Evolutionary conservation across 1,140 invertebrate species (phyloP).

Genomic region (Anoplolepis gracilipes): DNA sequence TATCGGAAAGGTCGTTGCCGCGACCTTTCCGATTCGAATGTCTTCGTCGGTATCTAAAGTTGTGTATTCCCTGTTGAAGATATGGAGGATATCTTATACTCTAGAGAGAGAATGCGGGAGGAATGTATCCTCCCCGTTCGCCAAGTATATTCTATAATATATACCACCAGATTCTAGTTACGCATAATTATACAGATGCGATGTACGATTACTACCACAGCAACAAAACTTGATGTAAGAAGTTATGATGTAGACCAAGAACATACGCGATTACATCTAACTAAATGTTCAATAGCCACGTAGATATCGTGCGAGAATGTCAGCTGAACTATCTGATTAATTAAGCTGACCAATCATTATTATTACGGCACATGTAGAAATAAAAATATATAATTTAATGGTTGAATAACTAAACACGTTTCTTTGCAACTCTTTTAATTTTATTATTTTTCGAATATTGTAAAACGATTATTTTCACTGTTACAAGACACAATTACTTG

Average conservation of each 20-base stretch:
- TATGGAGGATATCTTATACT: slow-evolving; percentile 43
- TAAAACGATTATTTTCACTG: not conserved
- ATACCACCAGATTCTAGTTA: slow-evolving; percentile 46
- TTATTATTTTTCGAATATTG: not conserved
- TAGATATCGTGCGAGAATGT: not conserved
- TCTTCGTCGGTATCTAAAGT: slow-evolving; percentile 47
- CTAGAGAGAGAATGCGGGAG: slow-evolving; percentile 36
- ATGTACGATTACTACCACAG: slow-evolving; percentile 12
- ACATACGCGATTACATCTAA: slow-evolving; percentile 2
- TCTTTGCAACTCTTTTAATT: not conserved
- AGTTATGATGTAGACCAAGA: not conserved
- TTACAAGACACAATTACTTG: slow-evolving; percentile 10
- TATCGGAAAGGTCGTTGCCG: not conserved
- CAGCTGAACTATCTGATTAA: not conserved
- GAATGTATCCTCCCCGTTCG: slow-evolving; percentile 29
- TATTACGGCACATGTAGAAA: not conserved
- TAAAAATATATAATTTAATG: not conserved
- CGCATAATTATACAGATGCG: slow-evolving; percentile 45
- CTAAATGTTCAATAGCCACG: too few species aligned
- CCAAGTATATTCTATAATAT: slow-evolving; percentile 45
- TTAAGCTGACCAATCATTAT: not conserved
- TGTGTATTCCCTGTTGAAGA: slow-evolving; percentile 48
- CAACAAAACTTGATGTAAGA: slow-evolving; percentile 25
- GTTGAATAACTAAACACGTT: not conserved
- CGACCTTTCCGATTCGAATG: slow-evolving; percentile 12